Evolutionary conservation across 2,797 vertebrate genomes (phyloP).

Genomic region (Anisognathus igniventris): DNA sequence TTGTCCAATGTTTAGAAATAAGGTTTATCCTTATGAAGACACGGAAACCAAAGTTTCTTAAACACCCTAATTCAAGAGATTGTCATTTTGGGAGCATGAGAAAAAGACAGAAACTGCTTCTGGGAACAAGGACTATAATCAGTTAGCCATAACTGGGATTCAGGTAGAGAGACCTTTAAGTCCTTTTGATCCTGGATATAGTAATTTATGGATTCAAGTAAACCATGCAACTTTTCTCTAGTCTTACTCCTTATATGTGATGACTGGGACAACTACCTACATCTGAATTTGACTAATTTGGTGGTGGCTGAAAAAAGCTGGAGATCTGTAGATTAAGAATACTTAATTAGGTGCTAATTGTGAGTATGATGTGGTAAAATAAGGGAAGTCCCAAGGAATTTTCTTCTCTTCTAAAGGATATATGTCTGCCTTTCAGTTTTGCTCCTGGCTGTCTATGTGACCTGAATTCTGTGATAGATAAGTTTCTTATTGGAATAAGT

Average conservation of each 20-base stretch:
- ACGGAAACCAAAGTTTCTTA: background rate
- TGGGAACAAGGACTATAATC: background rate
- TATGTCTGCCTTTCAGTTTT: background rate
- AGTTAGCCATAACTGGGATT: background rate
- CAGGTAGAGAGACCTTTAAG: background rate
- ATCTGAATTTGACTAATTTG: background rate
- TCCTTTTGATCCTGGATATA: background rate
- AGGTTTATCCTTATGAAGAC: background rate
- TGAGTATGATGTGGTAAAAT: background rate
- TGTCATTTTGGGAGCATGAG: background rate
- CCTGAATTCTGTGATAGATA: background rate
- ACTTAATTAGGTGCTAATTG: background rate
- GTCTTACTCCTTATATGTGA: background rate
- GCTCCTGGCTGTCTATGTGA: background rate
- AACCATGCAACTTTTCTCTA: background rate
- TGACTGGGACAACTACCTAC: background rate
- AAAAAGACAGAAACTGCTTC: background rate
- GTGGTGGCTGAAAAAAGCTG: background rate
- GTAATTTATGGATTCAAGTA: background rate
- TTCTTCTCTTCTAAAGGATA: background rate
- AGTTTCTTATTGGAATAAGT: background rate
- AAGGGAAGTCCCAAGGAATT: background rate
- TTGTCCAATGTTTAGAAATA: background rate
- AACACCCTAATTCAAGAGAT: background rate
- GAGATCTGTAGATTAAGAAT: background rate